A percentile compares a stretch with the other conserved stretches of the same genome.
Conservation (phyloP, 2,888 invertebrate genomes). For the Ferrisia virgata region DNA sequence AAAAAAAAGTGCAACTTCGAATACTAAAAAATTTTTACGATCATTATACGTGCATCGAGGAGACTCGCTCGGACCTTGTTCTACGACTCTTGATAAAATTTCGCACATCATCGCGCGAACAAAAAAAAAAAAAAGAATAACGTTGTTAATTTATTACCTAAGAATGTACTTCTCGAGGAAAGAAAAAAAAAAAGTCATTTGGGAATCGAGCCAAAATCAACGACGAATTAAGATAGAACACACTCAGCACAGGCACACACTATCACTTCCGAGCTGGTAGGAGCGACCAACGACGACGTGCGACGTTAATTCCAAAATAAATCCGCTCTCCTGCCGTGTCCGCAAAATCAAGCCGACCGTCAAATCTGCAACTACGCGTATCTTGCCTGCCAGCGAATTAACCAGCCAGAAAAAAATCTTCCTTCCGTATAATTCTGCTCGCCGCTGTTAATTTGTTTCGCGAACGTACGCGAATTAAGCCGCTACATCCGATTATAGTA, state of each 20-base stretch:
- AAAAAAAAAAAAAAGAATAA: neutral
- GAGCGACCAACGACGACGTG: neutral
- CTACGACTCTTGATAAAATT: neutral
- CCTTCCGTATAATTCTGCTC: neutral
- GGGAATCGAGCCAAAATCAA: neutral
- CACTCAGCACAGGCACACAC: neutral
- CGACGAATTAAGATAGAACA: neutral
- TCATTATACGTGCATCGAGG: neutral
- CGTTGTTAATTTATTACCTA: neutral
- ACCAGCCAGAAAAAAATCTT: neutral
- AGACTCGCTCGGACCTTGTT: neutral
- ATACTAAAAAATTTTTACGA: neutral
- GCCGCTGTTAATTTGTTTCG: neutral
- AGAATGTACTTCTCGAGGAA: neutral
- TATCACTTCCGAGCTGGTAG: too few relatives aligned
- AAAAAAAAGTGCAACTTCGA: neutral
- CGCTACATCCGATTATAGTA: slow-evolving; percentile 2
- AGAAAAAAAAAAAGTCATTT: neutral
- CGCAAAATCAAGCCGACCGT: neutral
- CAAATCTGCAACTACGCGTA: neutral
- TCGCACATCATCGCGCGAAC: neutral
- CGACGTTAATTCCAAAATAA: neutral
- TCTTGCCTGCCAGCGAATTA: neutral
- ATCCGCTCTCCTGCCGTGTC: neutral
- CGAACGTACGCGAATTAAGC: neutral